Evolutionary conservation across 1,140 invertebrate genomes (phyloP), one percentile per base, ranked within the genome.

Genomic region (Macrobrachium nipponense): DNA sequence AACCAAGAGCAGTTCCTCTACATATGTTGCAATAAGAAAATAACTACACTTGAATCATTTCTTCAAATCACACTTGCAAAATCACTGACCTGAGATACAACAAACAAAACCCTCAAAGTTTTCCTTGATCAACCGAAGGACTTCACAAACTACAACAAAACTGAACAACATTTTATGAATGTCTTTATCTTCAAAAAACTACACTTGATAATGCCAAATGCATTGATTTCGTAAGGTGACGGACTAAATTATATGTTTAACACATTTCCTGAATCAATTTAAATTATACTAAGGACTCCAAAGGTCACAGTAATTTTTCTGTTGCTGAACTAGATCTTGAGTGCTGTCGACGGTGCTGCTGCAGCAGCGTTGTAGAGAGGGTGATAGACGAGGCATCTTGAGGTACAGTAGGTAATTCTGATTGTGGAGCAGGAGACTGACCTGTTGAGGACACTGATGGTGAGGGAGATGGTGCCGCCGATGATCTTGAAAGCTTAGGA

Each of bases 231-330:
- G 17, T 78, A 15, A 59, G n/a, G 18, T 78, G 58, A 15, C 18
- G 76, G 59, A 27, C 44, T 60, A 59, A 23, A 59, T 17, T 44
- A 44, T 23, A 23, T 51, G 58, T 36, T 51, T 18, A 23, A 23
- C 14, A 68, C 20, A 14, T 70, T 70, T 70, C 66, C 66, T 70
- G 66, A 70, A 70, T 70, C 5, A 20, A 20, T n/a, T 23, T 5
- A 70, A 51, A 36, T 80, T 79, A 86, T 64, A 86, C 83, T 86
- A 86, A 72, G 11, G 83, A 86, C 83, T 86, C 83, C 76, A 86
- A 20, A 62, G 83, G 83, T 86, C 83, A 86, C 83, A 86, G 83
- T n/a, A 86, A 51, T 27, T 86, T 86, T 27, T 86, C 83, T 18
- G 83, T 80, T 43, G 83, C 64, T 44, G 83, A 80, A 77, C 76